Evolutionary conservation across 2,113 vertebrate species (phyloP), one percentile per base, ranked within the genome.

Genomic region (Synodontis membranacea): DNA sequence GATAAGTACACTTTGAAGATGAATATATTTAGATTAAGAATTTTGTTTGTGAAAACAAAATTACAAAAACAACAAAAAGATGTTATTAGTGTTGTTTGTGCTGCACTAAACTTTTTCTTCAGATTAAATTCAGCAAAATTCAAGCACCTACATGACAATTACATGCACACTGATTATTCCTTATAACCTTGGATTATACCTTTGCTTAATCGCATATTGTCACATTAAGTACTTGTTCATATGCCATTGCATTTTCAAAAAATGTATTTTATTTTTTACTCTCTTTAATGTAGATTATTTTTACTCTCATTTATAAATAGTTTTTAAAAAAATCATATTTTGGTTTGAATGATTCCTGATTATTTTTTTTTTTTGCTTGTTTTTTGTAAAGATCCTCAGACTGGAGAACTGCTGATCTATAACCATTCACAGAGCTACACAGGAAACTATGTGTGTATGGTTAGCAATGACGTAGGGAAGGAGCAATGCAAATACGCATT

Each of bases 371-470:
- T n/a, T n/a, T n/a, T n/a, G n/a, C n/a, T 50, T 50, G 48, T n/a
- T 19, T 54, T 39, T 76, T 86, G n/a, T 88, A 11, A n/a, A 97
- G 97, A 94, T 85, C 3, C 86, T 0, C 86, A 92, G 76, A 94
- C 89, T 0, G 97, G 97, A 0, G 96, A 96, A 87, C 92, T 97
- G 74, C 10, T 96, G 50, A 94, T 98, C 91, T 93, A 62, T 7
- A 95, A 96, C 88, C 91, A 98, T 64, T 92, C 96, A 0, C 86
- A 87, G 1, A 93, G 91, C 9, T 95, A 96, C 8, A 10, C 88
- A 0, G 97, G 97, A 4, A 88, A 86, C 60, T 99, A 99, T 80
- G 64, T 92, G 83, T 99, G 97, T 89, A 93, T 93, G 0, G 96
- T 93, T 75, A 93, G 91, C 88, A 99, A 98, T 90, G 86, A 94